Evolutionary conservation across 2,797 vertebrate species (phyloP).

Genomic region (Enteromius paludinosus): DNA sequence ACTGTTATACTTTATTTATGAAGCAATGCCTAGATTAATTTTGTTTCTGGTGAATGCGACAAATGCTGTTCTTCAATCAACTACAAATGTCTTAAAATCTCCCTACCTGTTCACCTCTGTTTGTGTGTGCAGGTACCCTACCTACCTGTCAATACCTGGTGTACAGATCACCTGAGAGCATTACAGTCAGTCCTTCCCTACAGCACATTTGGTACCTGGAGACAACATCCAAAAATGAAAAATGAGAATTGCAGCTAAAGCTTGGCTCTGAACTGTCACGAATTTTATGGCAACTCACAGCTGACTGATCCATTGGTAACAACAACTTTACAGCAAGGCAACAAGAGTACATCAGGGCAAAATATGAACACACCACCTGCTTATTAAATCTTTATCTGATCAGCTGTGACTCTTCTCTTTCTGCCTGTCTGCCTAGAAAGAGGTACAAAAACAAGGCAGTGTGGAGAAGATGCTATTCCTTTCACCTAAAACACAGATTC

Average conservation of each 20-base stretch:
- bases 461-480: neutral
- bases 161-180: conserved; percentile 60
- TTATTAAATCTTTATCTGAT: neutral
- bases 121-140: conserved; percentile 44
- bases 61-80: conserved; percentile 7
- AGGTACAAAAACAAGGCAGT: neutral
- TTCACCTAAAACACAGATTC: neutral
- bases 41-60: neutral
- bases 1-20: neutral
- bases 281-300: neutral
- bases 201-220: conserved; percentile 60
- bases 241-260: conserved; percentile 34
- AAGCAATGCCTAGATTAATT: neutral
- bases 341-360: conserved; percentile 6
- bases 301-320: neutral
- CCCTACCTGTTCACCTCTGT: conserved; percentile 38
- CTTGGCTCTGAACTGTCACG: conserved; percentile 1
- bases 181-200: conserved; percentile 60
- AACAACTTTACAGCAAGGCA: neutral
- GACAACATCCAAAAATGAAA: conserved; percentile 60
- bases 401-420: neutral
- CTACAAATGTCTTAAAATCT: conserved; percentile 2
- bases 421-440: conserved; percentile 13
- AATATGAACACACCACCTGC: neutral
- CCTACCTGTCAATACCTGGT: conserved; percentile 59